Evolutionary conservation across 2,888 invertebrate species (phyloP).

Genomic region (Standfussiana lucernea): DNA sequence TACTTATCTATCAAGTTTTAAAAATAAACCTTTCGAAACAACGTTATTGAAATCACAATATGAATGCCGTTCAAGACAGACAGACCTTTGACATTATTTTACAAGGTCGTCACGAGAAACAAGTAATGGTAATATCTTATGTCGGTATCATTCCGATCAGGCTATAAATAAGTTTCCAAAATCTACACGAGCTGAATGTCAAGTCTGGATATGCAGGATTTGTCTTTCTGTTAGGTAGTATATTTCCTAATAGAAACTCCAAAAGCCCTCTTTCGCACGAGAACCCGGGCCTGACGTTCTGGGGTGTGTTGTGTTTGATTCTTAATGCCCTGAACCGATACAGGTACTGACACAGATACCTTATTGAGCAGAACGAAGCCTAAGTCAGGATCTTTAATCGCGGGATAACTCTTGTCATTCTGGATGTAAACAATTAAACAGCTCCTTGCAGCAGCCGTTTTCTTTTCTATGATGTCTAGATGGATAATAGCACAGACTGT

Average conservation of each 20-base stretch:
- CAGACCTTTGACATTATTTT: constrained; percentile 40
- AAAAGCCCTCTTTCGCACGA: not conserved
- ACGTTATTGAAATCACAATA: constrained; percentile 13
- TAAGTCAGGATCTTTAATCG: not conserved
- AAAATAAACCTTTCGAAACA: constrained; percentile 10
- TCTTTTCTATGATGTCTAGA: not conserved
- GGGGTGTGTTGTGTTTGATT: not conserved
- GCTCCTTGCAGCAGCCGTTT: no score
- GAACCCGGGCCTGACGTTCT: not conserved
- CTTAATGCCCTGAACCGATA: not conserved
- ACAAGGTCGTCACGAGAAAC: constrained; percentile 33
- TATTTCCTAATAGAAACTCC: not conserved
- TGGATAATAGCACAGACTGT: not conserved
- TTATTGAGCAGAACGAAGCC: not conserved
- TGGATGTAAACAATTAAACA: not conserved
- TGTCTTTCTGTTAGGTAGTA: not conserved
- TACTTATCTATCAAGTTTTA: not conserved
- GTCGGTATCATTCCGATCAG: not conserved
- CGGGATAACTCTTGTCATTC: not conserved
- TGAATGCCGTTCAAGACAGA: constrained; percentile 13
- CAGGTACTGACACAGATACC: not conserved
- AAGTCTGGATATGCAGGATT: not conserved
- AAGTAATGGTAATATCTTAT: constrained; percentile 20
- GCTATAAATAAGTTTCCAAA: not conserved
- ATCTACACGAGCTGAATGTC: not conserved